A percentile compares a stretch with the other conserved stretches of the same genome.
Conservation (phyloP, 1,140 invertebrate genomes). For the Lordiphosa mommai region DNA sequence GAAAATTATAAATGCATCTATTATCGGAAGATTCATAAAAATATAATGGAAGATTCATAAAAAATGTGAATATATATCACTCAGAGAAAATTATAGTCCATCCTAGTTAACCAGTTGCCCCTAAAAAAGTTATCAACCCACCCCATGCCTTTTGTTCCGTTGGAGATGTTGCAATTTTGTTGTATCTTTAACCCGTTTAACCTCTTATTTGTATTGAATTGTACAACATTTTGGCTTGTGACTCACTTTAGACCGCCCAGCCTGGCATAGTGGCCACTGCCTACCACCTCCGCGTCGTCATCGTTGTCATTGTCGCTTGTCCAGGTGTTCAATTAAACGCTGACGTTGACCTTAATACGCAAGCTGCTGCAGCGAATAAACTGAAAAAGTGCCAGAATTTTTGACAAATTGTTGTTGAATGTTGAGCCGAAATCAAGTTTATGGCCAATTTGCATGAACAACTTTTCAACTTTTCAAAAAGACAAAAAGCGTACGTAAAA, state of each 20-base stretch:
- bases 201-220: not conserved
- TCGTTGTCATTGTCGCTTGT: slow-evolving; percentile 37
- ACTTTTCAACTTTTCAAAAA: slow-evolving; percentile 15
- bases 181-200: not conserved
- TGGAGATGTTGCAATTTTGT: no score
- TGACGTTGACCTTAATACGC: slow-evolving; percentile 73
- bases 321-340: slow-evolving; percentile 75
- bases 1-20: no score
- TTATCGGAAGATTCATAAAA: no score
- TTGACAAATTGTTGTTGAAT: slow-evolving; percentile 71
- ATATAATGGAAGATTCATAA: no score
- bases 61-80: no score
- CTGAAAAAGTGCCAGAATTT: slow-evolving; percentile 68
- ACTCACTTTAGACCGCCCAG: slow-evolving; percentile 54
- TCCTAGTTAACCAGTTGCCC: no score
- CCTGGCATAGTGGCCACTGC: slow-evolving; percentile 14
- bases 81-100: no score
- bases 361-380: slow-evolving; percentile 33
- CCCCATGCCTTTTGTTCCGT: no score
- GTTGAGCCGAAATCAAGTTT: slow-evolving; percentile 71
- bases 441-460: slow-evolving; percentile 58
- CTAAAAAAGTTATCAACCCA: no score
- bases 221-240: slow-evolving; percentile 22
- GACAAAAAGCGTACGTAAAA: slow-evolving; percentile 6
- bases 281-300: not conserved